Conservation (phyloP, 2,888 invertebrate genomes). For the Scrobipalpa atriplicella region DNA sequence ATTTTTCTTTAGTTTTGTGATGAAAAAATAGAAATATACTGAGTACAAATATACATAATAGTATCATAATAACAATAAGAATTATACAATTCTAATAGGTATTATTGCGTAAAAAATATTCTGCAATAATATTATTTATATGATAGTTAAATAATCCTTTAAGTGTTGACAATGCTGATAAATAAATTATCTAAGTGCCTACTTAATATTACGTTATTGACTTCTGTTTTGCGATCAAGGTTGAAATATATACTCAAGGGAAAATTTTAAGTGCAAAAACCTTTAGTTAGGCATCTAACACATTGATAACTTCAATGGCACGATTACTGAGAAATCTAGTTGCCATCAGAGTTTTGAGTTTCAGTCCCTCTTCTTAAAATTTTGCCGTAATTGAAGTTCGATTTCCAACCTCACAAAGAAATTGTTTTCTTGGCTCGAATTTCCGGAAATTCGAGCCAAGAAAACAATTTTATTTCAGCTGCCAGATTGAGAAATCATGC, state of each 20-base stretch:
- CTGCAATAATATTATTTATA: not conserved
- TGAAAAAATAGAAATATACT: too few relatives aligned
- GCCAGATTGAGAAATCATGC: slow-evolving; percentile 71
- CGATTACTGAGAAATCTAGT: too few relatives aligned
- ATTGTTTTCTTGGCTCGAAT: slow-evolving; percentile 8
- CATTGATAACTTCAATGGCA: too few relatives aligned
- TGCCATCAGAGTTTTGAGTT: not conserved
- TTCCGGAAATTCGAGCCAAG: too few relatives aligned
- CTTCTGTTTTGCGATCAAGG: slow-evolving; percentile 15
- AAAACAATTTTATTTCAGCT: slow-evolving; percentile 46
- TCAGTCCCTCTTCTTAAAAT: not conserved
- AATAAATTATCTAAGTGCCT: slow-evolving; percentile 18
- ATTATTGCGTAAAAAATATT: not conserved
- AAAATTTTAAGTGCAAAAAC: not conserved
- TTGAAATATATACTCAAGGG: not conserved
- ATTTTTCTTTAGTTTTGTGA: too few relatives aligned
- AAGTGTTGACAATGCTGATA: slow-evolving; percentile 17
- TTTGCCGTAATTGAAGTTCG: not conserved
- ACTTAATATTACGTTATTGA: slow-evolving; percentile 19
- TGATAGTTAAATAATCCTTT: slow-evolving; percentile 15
- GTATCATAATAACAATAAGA: too few relatives aligned
- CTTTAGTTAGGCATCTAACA: not conserved
- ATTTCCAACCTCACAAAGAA: too few relatives aligned
- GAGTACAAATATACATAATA: too few relatives aligned
- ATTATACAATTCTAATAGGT: too few relatives aligned